Base-by-base conservation (phyloP, 2,888 invertebrate genomes). In the Caenorhabditis sp. region DNA sequence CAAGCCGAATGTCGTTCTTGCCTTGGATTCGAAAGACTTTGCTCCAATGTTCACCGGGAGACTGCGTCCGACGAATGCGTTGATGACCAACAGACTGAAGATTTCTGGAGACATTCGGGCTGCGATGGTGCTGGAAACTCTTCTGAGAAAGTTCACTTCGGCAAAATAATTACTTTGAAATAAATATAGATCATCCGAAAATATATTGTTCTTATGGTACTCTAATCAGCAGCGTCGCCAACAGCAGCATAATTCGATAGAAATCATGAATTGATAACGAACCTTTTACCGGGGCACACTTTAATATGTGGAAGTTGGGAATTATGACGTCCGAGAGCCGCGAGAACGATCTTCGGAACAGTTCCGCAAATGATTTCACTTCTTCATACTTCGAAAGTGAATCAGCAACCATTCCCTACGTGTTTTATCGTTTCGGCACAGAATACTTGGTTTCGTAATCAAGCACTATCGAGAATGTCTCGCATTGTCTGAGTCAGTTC, bases 81-180 rank as follows among this genome's bases (percentile, higher is more conserved):
- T 97, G 93, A 97, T 98, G 97, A 95, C 95, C 92, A 98, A 98
- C 65, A 97, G 97, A 93, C 93, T 98, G 88, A 97, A 97, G 93
- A 96, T 98, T 87, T 94, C 78, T 32, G 88, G 98, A 0, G 96
- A 97, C 92, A 93, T 98, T 89, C 95, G 95, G 89, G 96, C 96
- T 92, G 98, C 98, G 0, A 95, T 98, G 95, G 97, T 97, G 92
- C 93, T 98, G 80, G 97, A 98, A 92, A 96, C 95, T 92, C 94
- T 97, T 84, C 95, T 97, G 95, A 87, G 86, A 24, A 87, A 90
- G 65, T 80, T 91, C 80, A 84, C 83, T 5, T 51, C 65, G 24
- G 51, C 60, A 28, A 65, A 71, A 26, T 69, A 26, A 68, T n/a
- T n/a, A 13, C 56, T 51, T 0, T 69, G 18, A 40, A 6, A 32